Evolutionary conservation across 2,113 vertebrate genomes (phyloP).

Genomic region (Oenanthe oenanthe): DNA sequence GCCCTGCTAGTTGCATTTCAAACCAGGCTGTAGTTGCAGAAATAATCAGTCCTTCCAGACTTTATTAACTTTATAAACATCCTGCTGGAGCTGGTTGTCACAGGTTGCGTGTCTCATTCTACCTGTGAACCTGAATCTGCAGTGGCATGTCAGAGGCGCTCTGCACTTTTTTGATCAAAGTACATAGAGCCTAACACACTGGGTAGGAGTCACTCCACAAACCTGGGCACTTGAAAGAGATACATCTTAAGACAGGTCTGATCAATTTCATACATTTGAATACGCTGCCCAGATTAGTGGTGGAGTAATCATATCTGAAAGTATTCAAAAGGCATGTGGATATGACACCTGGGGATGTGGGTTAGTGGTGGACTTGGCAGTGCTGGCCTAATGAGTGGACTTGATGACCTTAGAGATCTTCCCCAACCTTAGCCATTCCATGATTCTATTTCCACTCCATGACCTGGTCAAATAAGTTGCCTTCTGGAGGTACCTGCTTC

Average conservation of each 20-base stretch:
- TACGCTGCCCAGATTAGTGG: not conserved
- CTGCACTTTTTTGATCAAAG: not conserved
- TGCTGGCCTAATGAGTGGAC: not conserved
- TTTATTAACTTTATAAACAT: not conserved
- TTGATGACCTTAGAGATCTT: not conserved
- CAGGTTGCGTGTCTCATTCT: not conserved
- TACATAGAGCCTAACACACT: not conserved
- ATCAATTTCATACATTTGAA: not conserved
- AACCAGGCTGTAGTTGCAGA: not conserved
- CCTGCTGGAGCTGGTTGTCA: not conserved
- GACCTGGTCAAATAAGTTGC: not conserved
- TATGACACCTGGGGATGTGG: not conserved
- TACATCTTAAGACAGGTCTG: not conserved
- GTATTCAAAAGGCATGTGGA: not conserved
- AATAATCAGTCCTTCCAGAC: not conserved
- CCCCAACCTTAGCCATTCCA: not conserved
- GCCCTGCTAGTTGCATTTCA: not conserved
- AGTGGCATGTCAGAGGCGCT: not conserved
- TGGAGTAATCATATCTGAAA: not conserved
- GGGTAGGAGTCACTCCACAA: not conserved
- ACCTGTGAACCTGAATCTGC: not conserved
- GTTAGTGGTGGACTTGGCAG: not conserved
- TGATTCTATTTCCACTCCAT: not conserved
- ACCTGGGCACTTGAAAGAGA: not conserved
- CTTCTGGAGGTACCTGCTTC: not conserved